Evolutionary conservation across 2,888 invertebrate genomes (phyloP).

Genomic region (Panopea generosa): DNA sequence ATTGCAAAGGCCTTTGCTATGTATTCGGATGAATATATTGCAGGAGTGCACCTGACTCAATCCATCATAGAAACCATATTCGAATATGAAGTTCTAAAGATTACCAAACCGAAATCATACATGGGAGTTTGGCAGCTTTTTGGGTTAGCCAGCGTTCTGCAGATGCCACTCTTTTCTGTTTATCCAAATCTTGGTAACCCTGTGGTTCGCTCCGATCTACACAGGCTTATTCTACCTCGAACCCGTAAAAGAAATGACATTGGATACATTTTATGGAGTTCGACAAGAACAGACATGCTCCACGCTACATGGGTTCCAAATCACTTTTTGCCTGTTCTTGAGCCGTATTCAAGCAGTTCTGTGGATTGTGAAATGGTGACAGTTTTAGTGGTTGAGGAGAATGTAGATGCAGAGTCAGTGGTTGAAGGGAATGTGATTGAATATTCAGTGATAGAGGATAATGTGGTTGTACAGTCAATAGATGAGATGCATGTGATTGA

Average conservation of each 20-base stretch:
- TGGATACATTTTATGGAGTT: no score
- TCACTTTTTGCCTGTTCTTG: no score
- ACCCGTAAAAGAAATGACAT: no score
- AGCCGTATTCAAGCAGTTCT: no score
- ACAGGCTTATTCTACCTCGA: constrained; percentile 24
- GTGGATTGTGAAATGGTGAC: not conserved
- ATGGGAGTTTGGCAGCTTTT: constrained; percentile 58
- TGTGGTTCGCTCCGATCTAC: constrained; percentile 18
- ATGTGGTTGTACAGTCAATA: constrained; percentile 15
- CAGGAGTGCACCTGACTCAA: constrained; percentile 13
- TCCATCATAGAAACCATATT: constrained; percentile 10
- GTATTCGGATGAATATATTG: constrained; percentile 27
- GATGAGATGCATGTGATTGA: constrained; percentile 13
- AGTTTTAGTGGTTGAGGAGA: constrained; percentile 13
- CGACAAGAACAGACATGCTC: no score
- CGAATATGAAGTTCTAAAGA: constrained; percentile 9
- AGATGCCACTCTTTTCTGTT: constrained; percentile 24
- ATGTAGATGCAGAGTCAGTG: no score
- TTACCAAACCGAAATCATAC: constrained; percentile 10
- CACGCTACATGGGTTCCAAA: no score
- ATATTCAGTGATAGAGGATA: constrained; percentile 4
- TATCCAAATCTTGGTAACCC: constrained; percentile 37
- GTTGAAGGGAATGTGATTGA: no score
- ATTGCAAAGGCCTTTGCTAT: constrained; percentile 20
- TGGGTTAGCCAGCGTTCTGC: constrained; percentile 26